Evolutionary conservation across 2,888 invertebrate genomes (phyloP), one percentile per base, ranked within the genome.

Genomic region (Euclidia mi): DNA sequence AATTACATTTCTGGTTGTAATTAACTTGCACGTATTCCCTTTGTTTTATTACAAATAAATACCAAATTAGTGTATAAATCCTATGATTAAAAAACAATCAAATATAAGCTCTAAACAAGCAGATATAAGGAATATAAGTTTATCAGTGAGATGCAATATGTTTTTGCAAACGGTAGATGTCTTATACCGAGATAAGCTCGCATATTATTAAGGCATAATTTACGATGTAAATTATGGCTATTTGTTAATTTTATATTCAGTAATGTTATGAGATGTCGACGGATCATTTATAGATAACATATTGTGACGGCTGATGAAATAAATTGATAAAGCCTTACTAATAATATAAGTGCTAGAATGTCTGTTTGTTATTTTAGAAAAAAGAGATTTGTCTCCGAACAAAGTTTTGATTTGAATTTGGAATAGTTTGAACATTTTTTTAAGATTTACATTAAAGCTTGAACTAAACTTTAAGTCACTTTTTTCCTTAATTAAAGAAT

Each of bases 1-100:
- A 93, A 93, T 94, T 92, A 92, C 89, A 88, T 91, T 90, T 90
- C 91, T 88, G 89, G 82, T 81, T 82, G 85, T 90, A 92, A 94
- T 94, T 94, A 94, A 90, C 90, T 89, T 85, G 86, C 88, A 87
- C 82, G 88, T 92, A 92, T 87, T 90, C 89, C 90, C 89, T 92
- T 93, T 93, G 91, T 93, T 92, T 91, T 91, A 90, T 90, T 88
- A 88, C 85, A 76, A 82, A 85, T 78, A 78, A 65, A 74, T 74
- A 78, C 87, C 65, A 82, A 75, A 14, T 68, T 77, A 64, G 4
- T 4, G 17, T 46, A 49, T 47, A 69, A 49, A 2, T 32, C 59
- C 7, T 12, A 41, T n/a, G 48, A 65, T 29, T 58, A 0, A 44
- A 41, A 52, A 17, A 42, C 51, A 67, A 28, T 55, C 37, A 11